Conservation (phyloP, 2,888 invertebrate species). For the Gymnoscelis rufifasciata region DNA sequence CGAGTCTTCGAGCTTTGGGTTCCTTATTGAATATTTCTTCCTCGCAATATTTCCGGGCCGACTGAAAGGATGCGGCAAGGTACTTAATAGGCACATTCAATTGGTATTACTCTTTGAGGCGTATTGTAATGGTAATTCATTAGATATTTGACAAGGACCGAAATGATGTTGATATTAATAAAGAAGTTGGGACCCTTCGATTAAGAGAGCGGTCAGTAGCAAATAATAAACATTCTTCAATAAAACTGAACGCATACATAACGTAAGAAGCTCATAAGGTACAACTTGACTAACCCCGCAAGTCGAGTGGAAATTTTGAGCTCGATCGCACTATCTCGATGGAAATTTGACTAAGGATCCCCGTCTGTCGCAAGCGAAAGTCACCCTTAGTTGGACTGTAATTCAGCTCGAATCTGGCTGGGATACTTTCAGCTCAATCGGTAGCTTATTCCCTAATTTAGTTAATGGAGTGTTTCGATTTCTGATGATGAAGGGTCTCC, state of each 20-base stretch:
- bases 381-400: conserved; percentile 16
- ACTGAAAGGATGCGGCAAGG: conserved; percentile 37
- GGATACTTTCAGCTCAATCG: conserved; percentile 20
- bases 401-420: background rate
- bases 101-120: conserved; percentile 23
- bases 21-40: conserved; percentile 48
- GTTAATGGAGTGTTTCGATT: conserved; percentile 29
- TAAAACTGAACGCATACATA: too few species aligned
- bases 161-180: conserved; percentile 6
- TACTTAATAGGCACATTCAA: conserved; percentile 38
- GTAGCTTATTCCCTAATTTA: conserved; percentile 26
- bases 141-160: conserved; percentile 15
- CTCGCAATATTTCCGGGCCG: conserved; percentile 39
- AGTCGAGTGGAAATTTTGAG: conserved; percentile 36
- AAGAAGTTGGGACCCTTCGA: background rate
- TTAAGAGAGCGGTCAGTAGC: background rate
- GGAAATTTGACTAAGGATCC: conserved; percentile 33
- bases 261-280: conserved; percentile 7
- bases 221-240: too few species aligned
- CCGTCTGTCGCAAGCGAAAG: conserved; percentile 23
- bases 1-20: conserved; percentile 43
- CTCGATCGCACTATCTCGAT: conserved; percentile 39
- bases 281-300: conserved; percentile 30
- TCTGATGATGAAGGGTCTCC: conserved; percentile 16
- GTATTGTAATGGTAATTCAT: conserved; percentile 12